These are phyloP conservation scores for Eumeta japonica DNA, from an alignment of 1,140 invertebrate genomes.

Conservation along the genomic window DNA sequence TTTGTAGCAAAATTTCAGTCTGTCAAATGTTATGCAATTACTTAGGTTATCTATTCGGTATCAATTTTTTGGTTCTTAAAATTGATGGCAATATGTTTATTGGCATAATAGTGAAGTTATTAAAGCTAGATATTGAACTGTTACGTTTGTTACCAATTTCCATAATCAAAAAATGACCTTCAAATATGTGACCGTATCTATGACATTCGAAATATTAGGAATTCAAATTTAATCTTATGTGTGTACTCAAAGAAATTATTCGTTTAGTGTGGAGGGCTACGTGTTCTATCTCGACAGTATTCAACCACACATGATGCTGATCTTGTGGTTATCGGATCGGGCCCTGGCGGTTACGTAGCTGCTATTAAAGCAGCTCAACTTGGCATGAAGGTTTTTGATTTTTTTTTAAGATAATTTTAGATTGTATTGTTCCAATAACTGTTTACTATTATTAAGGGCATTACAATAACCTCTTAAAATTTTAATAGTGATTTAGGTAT, in stretches of 20 bases:
- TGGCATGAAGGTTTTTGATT: slow-evolving; percentile 96
- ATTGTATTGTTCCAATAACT: too few species aligned
- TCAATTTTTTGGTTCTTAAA: background rate
- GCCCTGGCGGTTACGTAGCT: slow-evolving; percentile 98
- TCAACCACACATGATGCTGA: slow-evolving; percentile 80
- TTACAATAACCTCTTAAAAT: too few species aligned
- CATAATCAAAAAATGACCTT: slow-evolving; percentile 40
- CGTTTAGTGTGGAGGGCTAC: slow-evolving; percentile 41
- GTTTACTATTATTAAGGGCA: too few species aligned
- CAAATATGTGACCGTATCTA: slow-evolving; percentile 37
- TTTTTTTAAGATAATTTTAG: too few species aligned
- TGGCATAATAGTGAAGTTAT: too few species aligned
- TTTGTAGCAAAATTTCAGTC: slow-evolving; percentile 8
- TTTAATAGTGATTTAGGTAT: too few species aligned
- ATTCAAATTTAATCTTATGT: slow-evolving; percentile 4
- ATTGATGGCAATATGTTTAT: background rate
- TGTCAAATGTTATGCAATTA: slow-evolving; percentile 36
- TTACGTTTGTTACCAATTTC: background rate
- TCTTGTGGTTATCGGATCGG: slow-evolving; percentile 95
- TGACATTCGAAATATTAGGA: background rate
- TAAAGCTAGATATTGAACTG: background rate
- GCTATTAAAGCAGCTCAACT: slow-evolving; percentile 98
- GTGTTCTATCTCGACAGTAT: slow-evolving; percentile 59
- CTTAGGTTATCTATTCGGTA: background rate
- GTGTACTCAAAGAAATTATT: too few species aligned